Percentiles rank a stretch among this genome's conserved stretches.
phyloP scores from a whole-genome alignment of 1,140 invertebrate species.

The Pollicipes pollicipes region DNA sequence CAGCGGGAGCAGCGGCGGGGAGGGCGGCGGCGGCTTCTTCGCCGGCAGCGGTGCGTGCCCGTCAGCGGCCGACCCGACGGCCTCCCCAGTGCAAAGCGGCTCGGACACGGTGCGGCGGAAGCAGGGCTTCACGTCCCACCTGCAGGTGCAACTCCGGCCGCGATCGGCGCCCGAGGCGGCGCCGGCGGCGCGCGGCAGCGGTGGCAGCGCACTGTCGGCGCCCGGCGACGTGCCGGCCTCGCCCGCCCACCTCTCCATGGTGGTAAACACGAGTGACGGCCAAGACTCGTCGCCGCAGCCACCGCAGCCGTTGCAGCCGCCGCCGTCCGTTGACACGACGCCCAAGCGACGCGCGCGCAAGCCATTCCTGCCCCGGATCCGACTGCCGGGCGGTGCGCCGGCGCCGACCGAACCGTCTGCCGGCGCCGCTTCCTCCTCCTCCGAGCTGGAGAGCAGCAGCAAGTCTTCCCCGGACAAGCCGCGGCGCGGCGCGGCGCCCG shows the following conservation, averaged over 20 bases:
- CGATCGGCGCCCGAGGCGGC: background rate
- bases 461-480: constrained; percentile 5
- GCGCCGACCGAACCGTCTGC: background rate
- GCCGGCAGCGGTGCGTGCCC: background rate
- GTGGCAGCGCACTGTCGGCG: constrained; percentile 5
- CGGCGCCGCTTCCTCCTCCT: background rate
- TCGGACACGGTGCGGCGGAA: background rate
- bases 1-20: too few relatives aligned
- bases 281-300: background rate
- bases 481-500: background rate
- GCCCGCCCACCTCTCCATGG: background rate
- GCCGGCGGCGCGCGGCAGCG: background rate
- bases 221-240: background rate
- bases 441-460: constrained; percentile 1
- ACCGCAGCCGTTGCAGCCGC: too few relatives aligned
- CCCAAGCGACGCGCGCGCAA: background rate
- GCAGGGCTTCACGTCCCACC: background rate
- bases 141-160: background rate
- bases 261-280: background rate
- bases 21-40: background rate
- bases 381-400: background rate
- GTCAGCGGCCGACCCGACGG: too few relatives aligned
- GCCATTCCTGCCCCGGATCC: background rate
- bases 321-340: background rate
- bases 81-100: background rate